Conservation (phyloP, 2,113 vertebrate genomes). For the Leptodactylus fuscus region DNA sequence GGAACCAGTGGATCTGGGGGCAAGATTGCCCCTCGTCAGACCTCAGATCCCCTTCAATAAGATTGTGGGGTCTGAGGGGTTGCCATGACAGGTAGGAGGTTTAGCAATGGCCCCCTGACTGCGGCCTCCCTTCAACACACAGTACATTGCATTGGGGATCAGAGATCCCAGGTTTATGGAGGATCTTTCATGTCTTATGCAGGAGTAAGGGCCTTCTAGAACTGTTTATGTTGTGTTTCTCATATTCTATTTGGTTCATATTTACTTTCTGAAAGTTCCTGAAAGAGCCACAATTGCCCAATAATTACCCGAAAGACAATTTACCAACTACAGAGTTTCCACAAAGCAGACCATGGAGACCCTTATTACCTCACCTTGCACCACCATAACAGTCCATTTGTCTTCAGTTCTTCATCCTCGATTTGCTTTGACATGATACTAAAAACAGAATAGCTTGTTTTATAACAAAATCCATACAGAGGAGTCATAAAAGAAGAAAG, state of each 20-base stretch:
- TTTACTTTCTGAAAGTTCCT: neutral
- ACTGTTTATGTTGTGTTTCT: neutral
- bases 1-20: too few species aligned
- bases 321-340: neutral
- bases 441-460: conserved; percentile 8
- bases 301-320: neutral
- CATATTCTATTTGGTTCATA: neutral
- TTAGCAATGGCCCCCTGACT: too few species aligned
- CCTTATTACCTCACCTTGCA: neutral
- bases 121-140: too few species aligned
- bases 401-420: neutral
- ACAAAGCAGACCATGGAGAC: neutral
- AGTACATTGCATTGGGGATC: too few species aligned
- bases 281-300: neutral
- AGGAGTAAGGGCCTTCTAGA: too few species aligned
- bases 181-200: too few species aligned
- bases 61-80: too few species aligned
- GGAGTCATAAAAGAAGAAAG: conserved; percentile 9
- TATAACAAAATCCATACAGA: conserved; percentile 29
- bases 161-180: too few species aligned
- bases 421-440: neutral
- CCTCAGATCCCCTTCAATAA: too few species aligned
- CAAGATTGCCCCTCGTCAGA: too few species aligned
- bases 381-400: neutral
- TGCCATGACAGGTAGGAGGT: too few species aligned